These are phyloP conservation scores for Dromococcyx pavoninus DNA, from an alignment of 2,797 vertebrate species.

Conservation along the genomic window DNA sequence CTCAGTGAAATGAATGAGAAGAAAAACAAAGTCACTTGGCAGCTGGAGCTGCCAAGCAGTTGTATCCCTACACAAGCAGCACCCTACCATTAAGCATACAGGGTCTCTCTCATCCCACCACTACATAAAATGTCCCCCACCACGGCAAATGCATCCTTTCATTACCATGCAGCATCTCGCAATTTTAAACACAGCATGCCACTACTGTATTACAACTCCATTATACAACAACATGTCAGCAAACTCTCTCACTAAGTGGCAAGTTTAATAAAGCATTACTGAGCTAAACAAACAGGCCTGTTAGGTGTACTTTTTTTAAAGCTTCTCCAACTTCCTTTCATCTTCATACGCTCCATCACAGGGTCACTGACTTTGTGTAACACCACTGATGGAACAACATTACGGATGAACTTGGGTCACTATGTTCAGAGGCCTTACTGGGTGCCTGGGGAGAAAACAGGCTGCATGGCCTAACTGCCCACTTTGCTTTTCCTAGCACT, in stretches of 20 bases:
- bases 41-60: slow-evolving; percentile 41
- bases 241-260: neutral
- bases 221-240: neutral
- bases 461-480: no score
- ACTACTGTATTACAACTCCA: neutral
- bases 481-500: neutral
- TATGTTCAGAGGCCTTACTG: neutral
- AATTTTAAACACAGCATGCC: neutral
- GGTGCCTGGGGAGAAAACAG: neutral
- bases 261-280: neutral
- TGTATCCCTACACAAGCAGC: slow-evolving; percentile 21
- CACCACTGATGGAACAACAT: no score
- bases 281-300: neutral
- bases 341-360: neutral
- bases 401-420: neutral
- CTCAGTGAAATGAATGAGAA: slow-evolving; percentile 29
- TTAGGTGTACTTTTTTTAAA: neutral
- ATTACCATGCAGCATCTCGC: neutral
- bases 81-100: slow-evolving; percentile 35
- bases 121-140: slow-evolving; percentile 37
- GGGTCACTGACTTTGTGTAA: neutral
- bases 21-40: slow-evolving; percentile 50
- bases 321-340: neutral
- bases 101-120: neutral
- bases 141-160: neutral